phyloP scores from a whole-genome alignment of 2,113 vertebrate genomes.

The Pseudois nayaur region DNA sequence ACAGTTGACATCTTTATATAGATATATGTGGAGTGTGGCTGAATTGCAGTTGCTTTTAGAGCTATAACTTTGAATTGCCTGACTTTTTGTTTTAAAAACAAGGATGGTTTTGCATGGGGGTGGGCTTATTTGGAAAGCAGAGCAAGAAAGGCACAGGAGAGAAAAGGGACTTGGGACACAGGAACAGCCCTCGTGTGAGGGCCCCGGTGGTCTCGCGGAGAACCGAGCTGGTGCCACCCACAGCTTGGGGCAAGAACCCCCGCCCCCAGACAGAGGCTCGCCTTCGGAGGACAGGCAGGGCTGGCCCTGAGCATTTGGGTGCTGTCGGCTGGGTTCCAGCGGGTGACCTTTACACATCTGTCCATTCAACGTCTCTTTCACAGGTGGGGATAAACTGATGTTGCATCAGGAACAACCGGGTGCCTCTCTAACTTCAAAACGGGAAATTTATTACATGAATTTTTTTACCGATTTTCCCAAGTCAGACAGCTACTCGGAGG shows the following conservation, averaged over 20 bases:
- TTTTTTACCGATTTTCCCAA: background rate
- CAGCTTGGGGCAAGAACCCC: background rate
- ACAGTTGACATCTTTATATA: background rate
- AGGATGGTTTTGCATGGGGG: background rate
- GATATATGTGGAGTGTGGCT: background rate
- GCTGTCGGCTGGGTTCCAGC: background rate
- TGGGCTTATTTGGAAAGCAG: background rate
- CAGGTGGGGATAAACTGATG: background rate
- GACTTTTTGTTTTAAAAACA: conserved; percentile 6
- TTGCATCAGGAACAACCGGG: background rate
- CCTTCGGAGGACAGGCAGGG: background rate
- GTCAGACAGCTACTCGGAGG: background rate
- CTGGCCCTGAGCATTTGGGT: background rate
- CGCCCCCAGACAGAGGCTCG: background rate
- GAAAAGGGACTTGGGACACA: background rate
- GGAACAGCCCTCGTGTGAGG: background rate
- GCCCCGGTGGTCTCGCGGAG: background rate
- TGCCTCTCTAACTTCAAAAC: background rate
- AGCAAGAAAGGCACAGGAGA: background rate
- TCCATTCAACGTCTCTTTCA: background rate
- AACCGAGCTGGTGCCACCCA: background rate
- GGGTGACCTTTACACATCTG: background rate
- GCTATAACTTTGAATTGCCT: background rate
- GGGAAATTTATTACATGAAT: background rate
- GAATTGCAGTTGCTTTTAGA: background rate